These are phyloP conservation scores for Camponotus fellah DNA, from an alignment of 2,888 invertebrate genomes.

Conservation along the genomic window DNA sequence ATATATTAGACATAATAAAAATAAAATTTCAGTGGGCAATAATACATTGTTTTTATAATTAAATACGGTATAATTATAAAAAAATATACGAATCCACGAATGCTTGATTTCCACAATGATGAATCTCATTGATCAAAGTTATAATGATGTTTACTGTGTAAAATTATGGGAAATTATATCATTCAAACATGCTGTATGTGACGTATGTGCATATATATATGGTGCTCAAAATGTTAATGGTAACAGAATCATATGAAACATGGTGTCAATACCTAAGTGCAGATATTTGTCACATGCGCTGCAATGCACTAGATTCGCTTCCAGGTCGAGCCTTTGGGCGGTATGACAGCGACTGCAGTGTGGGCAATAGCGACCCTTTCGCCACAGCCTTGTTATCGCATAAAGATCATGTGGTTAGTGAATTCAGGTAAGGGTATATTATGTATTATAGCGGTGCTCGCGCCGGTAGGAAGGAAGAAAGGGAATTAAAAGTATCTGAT, in stretches of 20 bases:
- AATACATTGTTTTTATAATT: no score
- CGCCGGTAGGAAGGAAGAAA: background rate
- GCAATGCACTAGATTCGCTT: slow-evolving; percentile 86
- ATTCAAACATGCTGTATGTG: background rate
- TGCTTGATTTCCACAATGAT: background rate
- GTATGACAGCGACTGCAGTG: slow-evolving; percentile 91
- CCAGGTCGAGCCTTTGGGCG: slow-evolving; percentile 90
- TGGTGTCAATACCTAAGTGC: slow-evolving; percentile 86
- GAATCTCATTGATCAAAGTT: background rate
- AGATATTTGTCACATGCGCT: slow-evolving; percentile 87
- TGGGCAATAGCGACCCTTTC: slow-evolving; percentile 91
- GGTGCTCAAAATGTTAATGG: slow-evolving; percentile 40
- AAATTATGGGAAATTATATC: background rate
- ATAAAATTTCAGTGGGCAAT: background rate
- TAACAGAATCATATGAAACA: slow-evolving; percentile 78
- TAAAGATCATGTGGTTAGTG: slow-evolving; percentile 82
- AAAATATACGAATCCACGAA: background rate
- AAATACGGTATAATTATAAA: background rate
- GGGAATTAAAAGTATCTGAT: background rate
- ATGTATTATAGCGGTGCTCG: slow-evolving; percentile 32
- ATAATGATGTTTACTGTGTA: background rate
- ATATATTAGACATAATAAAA: background rate
- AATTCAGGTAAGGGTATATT: slow-evolving; percentile 63
- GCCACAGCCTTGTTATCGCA: slow-evolving; percentile 88
- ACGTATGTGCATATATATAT: background rate